Evolutionary conservation across 2,113 vertebrate genomes (phyloP).

Genomic region (Bambusicola thoracicus): DNA sequence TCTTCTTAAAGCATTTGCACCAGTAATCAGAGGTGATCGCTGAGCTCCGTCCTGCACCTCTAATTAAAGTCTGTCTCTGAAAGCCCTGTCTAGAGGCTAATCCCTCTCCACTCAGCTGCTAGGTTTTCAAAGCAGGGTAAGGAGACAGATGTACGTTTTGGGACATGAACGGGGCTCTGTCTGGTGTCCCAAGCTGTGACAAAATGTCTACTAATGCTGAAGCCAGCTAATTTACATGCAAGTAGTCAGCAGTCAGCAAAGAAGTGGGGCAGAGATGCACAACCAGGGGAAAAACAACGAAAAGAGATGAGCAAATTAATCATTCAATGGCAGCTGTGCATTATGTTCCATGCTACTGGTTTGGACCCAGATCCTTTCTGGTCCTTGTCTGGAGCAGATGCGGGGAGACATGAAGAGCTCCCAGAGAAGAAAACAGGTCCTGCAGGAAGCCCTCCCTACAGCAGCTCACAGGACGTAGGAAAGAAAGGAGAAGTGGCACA

Average conservation of each 20-base stretch:
- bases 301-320: background rate
- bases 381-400: background rate
- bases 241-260: slow-evolving; percentile 5
- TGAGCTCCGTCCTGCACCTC: slow-evolving; percentile 50
- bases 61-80: slow-evolving; percentile 66
- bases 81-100: slow-evolving; percentile 62
- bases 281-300: background rate
- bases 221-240: background rate
- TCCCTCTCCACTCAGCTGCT: slow-evolving; percentile 26
- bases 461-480: background rate
- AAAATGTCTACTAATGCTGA: background rate
- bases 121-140: slow-evolving; percentile 10
- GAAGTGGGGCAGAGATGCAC: background rate
- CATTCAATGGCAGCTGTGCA: background rate
- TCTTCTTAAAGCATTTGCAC: slow-evolving; percentile 68
- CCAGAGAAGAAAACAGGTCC: background rate
- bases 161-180: background rate
- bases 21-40: slow-evolving; percentile 68
- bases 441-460: background rate
- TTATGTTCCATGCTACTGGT: background rate
- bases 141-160: background rate
- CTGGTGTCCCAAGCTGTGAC: background rate
- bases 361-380: background rate
- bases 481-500: background rate
- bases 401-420: background rate